Evolutionary conservation across 2,797 vertebrate species (phyloP).

Genomic region (Sarcoramphus papa): DNA sequence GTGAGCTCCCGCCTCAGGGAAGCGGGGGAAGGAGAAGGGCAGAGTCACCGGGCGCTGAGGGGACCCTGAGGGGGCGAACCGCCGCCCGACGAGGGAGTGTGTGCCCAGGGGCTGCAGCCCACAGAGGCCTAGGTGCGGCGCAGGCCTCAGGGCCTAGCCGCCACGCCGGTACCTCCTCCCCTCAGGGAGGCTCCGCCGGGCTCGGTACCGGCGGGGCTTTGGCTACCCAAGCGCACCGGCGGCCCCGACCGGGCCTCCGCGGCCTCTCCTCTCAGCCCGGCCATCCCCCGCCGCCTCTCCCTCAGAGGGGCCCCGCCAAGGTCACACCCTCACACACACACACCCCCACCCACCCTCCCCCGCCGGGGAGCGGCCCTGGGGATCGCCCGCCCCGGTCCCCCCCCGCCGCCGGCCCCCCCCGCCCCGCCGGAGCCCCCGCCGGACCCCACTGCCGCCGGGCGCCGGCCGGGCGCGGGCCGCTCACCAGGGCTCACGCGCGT

Average conservation of each 20-base stretch:
- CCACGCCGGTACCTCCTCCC: neutral
- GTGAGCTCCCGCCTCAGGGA: neutral
- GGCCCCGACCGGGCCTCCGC: neutral
- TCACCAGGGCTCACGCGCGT: conserved; percentile 94
- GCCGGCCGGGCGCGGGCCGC: neutral
- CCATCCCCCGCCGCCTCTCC: neutral
- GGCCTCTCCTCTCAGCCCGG: neutral
- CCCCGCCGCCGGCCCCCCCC: no score
- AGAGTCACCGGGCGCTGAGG: no score
- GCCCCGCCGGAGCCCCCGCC: no score
- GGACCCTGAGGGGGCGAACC: no score
- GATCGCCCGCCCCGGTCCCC: no score
- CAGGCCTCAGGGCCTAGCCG: neutral
- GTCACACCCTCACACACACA: neutral
- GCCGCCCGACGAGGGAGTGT: neutral
- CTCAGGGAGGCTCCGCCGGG: neutral
- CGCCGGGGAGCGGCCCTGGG: no score
- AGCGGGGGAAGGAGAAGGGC: no score
- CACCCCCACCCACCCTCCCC: neutral
- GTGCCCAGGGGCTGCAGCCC: neutral
- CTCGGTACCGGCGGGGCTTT: neutral
- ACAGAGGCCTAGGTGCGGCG: neutral
- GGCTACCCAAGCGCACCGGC: neutral
- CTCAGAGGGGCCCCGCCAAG: neutral
- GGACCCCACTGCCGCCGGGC: neutral